Percentiles rank a stretch among this genome's conserved stretches.
Evolutionary conservation across 2,113 vertebrate genomes (phyloP).

Genomic region (Corydoras sp.): DNA sequence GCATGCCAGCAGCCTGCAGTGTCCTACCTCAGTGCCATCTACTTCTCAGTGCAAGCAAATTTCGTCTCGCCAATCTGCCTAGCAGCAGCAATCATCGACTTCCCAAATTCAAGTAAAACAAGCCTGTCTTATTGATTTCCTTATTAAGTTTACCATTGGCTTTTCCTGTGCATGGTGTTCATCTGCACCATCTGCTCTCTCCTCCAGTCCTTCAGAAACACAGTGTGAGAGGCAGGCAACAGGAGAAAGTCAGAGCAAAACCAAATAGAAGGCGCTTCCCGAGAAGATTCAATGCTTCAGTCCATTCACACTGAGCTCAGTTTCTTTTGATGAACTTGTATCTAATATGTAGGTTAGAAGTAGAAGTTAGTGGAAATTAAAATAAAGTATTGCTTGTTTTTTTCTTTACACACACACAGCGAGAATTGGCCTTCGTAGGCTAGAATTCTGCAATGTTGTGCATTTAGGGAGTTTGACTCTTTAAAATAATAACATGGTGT

Average conservation of each 20-base stretch:
- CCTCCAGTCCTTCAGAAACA: conserved; percentile 6
- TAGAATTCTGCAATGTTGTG: too few species aligned
- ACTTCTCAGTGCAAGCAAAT: conserved; percentile 29
- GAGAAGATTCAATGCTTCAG: too few species aligned
- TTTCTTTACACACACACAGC: too few species aligned
- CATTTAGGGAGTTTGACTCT: too few species aligned
- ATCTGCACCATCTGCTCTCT: conserved; percentile 22
- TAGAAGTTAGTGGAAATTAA: too few species aligned
- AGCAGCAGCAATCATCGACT: conserved; percentile 9
- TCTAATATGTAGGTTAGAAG: too few species aligned
- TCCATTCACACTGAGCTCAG: too few species aligned
- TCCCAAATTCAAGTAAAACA: neutral
- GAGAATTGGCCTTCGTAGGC: too few species aligned
- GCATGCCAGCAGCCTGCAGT: conserved; percentile 27
- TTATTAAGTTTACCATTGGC: conserved; percentile 14
- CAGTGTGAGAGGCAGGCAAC: neutral
- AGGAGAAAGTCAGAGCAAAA: neutral
- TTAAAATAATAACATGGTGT: too few species aligned
- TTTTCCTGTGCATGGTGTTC: conserved; percentile 19
- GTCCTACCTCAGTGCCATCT: conserved; percentile 31
- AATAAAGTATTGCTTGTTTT: too few species aligned
- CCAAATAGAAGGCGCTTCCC: neutral
- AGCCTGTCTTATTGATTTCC: neutral
- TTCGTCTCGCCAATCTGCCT: conserved; percentile 19
- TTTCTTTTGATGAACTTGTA: too few species aligned